Evolutionary conservation across 2,888 invertebrate genomes (phyloP), one percentile per base, ranked within the genome.

Genomic region (Drosophila mimetica): DNA sequence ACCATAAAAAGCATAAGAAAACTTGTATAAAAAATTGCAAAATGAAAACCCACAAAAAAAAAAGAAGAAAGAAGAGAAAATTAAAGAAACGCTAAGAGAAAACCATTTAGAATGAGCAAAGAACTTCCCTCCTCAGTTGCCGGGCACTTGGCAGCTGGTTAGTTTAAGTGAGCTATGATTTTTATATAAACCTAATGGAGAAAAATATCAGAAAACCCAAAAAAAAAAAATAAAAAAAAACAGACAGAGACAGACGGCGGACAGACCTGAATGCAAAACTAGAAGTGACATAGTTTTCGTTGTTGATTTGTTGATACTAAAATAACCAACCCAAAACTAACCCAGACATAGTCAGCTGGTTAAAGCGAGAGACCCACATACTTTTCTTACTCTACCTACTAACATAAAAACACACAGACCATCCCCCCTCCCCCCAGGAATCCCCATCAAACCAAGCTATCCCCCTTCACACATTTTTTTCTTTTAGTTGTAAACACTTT

Each of bases 91-190:
- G 52, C 59, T 61, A 57, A 79, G 59, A 63, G 54, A 64, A 67
- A 80, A 73, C 76, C 74, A 82, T 74, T 80, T 86, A 81, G 74
- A 84, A 77, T 77, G 75, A 84, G 86, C 75, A 79, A 84, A 86
- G 87, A 82, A 86, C 87, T 82, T 82, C 82, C 82, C 82, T 82
- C 82, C 82, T 82, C 87, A 84, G 87, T 82, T 82, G 82, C 82
- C 87, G 71, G 64, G 51, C 69, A 69, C 57, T 59, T 64, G 84
- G 82, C 82, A 86, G 73, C 85, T 82, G 85, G 70, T 69, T 86
- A 87, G 78, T 60, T 70, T 82, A 82, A 82, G 82, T 66, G 76
- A 86, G 74, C 82, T 76, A 85, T 85, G 82, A 86, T 82, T 86
- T 86, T 74, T 74, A 80, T 67, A 60, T 22, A 65, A 57, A 66